Percentiles rank a stretch among this genome's conserved stretches.
Conservation (phyloP, 2,888 invertebrate species). For the Erebia palarica region DNA sequence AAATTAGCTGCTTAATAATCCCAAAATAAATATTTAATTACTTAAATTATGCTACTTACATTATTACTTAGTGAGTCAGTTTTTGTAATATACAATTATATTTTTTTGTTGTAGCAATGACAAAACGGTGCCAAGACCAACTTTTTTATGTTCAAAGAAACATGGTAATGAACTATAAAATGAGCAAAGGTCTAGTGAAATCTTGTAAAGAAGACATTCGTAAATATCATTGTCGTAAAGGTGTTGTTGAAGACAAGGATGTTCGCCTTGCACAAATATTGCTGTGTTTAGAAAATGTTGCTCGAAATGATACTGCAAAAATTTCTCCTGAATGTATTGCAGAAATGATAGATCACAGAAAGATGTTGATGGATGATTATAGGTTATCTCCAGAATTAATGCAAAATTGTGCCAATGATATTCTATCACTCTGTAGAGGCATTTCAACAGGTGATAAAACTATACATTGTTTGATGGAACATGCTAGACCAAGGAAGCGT, state of each 20-base stretch:
- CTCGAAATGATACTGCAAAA: slow-evolving; percentile 87
- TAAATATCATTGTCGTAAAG: slow-evolving; percentile 91
- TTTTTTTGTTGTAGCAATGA: slow-evolving; percentile 71
- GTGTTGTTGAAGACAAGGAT: slow-evolving; percentile 90
- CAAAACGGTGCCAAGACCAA: slow-evolving; percentile 89
- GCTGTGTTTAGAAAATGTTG: slow-evolving; percentile 93
- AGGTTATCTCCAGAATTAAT: slow-evolving; percentile 96
- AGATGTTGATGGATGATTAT: slow-evolving; percentile 96
- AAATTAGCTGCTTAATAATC: too few species aligned
- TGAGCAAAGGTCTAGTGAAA: slow-evolving; percentile 93
- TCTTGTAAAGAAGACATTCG: slow-evolving; percentile 96
- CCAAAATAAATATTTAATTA: too few species aligned
- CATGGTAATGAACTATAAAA: slow-evolving; percentile 94
- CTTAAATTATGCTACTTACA: too few species aligned
- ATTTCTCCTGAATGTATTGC: slow-evolving; percentile 90
- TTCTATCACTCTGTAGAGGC: slow-evolving; percentile 87
- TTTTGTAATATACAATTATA: not conserved
- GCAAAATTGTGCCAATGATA: slow-evolving; percentile 92
- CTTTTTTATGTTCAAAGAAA: slow-evolving; percentile 92
- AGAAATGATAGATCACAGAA: slow-evolving; percentile 95
- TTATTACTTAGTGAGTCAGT: too few species aligned
- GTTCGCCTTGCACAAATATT: slow-evolving; percentile 94
- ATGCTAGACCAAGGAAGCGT: slow-evolving; percentile 86
- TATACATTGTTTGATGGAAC: slow-evolving; percentile 97
- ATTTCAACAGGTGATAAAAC: slow-evolving; percentile 93